phyloP scores from a whole-genome alignment of 2,888 invertebrate genomes.

The Neoitamus cyanurus region DNA sequence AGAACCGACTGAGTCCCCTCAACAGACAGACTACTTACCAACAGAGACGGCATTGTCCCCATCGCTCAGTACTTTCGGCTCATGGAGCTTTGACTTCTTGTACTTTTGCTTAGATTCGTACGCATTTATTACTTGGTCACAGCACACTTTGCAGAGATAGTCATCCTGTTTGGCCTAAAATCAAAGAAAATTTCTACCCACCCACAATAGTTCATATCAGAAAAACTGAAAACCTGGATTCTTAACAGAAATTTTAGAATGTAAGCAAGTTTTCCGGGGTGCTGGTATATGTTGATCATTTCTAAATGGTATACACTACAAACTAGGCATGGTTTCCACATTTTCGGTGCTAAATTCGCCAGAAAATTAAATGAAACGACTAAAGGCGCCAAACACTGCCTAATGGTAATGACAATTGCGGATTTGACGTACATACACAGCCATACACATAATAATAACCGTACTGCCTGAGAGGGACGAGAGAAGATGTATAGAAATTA shows the following conservation, averaged over 20 bases:
- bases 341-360: conserved; percentile 6
- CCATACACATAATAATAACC: no score
- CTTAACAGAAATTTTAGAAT: conserved; percentile 42
- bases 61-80: neutral
- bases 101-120: neutral
- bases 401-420: no score
- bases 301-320: conserved; percentile 35
- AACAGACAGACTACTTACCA: neutral
- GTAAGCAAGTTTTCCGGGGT: conserved; percentile 44
- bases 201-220: neutral
- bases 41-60: neutral
- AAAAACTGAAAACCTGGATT: conserved; percentile 2
- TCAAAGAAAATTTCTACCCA: no score
- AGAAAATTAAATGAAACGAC: neutral
- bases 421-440: no score
- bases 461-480: no score
- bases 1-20: no score
- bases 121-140: neutral
- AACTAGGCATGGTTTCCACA: conserved; percentile 47
- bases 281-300: conserved; percentile 44
- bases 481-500: no score
- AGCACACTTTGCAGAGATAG: neutral
- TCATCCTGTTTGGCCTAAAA: neutral
- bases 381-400: no score
- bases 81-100: neutral